Conservation (phyloP, 2,113 vertebrate species). For the Uria lomvia region DNA sequence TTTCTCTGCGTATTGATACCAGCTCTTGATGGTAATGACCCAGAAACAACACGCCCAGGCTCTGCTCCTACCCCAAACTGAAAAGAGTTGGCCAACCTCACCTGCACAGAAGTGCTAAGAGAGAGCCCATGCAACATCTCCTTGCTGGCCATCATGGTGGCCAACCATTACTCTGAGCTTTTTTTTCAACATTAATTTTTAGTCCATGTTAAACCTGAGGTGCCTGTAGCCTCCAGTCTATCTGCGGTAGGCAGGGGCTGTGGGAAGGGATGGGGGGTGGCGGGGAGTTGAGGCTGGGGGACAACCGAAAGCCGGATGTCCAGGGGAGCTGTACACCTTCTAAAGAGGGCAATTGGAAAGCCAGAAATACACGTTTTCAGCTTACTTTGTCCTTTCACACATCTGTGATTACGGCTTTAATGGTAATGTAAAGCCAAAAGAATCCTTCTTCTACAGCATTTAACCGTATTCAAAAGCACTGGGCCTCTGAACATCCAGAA, state of each 20-base stretch:
- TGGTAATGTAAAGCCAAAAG: neutral
- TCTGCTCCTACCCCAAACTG: neutral
- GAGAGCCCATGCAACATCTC: neutral
- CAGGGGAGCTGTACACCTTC: neutral
- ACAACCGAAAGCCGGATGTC: neutral
- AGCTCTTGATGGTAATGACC: neutral
- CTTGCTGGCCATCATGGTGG: neutral
- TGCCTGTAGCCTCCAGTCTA: neutral
- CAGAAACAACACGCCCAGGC: neutral
- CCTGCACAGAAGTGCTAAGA: neutral
- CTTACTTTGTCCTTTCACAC: neutral
- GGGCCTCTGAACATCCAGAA: neutral
- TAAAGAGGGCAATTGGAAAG: neutral
- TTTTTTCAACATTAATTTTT: neutral
- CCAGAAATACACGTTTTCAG: neutral
- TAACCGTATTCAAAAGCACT: neutral
- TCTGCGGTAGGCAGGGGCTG: neutral
- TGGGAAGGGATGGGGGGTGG: neutral
- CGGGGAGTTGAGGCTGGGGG: accelerated
- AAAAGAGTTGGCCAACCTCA: neutral
- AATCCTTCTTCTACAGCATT: neutral
- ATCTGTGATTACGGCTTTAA: neutral
- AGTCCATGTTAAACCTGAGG: neutral
- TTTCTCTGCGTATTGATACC: neutral
- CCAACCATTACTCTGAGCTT: neutral